A percentile compares a stretch with the other conserved stretches of the same genome.
These are phyloP conservation scores for Macrophya alboannulata DNA, from an alignment of 2,888 invertebrate species.

Conservation along the genomic window DNA sequence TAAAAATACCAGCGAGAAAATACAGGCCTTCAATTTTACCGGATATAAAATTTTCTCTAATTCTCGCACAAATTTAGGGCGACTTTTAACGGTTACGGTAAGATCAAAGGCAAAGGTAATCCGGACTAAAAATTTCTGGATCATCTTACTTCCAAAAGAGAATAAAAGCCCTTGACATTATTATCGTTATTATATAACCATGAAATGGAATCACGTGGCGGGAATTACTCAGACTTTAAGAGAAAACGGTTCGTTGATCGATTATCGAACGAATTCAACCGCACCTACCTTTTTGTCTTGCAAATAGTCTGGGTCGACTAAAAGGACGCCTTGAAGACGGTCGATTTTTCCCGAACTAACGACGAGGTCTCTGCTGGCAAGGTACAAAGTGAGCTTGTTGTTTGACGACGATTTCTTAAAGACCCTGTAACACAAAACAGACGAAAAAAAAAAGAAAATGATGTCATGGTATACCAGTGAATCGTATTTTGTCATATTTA, in stretches of 20 bases:
- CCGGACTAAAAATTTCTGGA: not conserved
- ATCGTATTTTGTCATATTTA: not conserved
- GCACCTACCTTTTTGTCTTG: constrained; percentile 87
- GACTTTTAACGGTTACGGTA: not conserved
- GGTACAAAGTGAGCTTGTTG: constrained; percentile 91
- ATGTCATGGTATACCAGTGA: not conserved
- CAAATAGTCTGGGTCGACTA: constrained; percentile 94
- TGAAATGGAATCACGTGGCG: not conserved
- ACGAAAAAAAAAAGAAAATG: not conserved
- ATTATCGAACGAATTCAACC: not conserved
- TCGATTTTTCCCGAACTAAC: constrained; percentile 89
- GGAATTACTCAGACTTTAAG: not conserved
- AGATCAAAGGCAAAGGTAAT: not conserved
- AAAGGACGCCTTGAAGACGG: constrained; percentile 93
- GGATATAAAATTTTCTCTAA: not conserved
- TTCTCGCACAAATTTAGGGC: not conserved
- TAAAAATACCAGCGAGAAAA: not conserved
- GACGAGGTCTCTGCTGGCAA: constrained; percentile 91
- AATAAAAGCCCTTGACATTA: not conserved
- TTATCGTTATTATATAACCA: not conserved
- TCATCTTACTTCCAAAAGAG: not conserved
- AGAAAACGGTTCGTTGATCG: not conserved
- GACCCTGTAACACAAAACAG: constrained; percentile 83
- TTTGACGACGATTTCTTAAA: constrained; percentile 95
- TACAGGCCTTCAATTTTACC: not conserved